These are phyloP conservation scores for Drosophila arizonae DNA, from an alignment of 1,140 invertebrate genomes.

Conservation along the genomic window DNA sequence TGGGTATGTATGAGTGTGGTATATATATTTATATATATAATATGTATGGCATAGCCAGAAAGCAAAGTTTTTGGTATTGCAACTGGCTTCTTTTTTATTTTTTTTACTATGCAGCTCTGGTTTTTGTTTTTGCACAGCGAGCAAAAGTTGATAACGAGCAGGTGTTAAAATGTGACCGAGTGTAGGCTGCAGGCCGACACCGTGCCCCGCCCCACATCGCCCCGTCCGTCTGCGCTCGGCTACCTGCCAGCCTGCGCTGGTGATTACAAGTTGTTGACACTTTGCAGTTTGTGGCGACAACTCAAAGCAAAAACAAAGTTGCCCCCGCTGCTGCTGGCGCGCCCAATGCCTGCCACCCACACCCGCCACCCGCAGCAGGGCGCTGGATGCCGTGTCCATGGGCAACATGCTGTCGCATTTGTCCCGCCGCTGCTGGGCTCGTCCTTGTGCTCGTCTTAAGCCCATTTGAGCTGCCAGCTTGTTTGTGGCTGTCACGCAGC, in stretches of 20 bases:
- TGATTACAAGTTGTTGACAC: slow-evolving; percentile 81
- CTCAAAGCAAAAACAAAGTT: slow-evolving; percentile 76
- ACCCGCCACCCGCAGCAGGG: neutral
- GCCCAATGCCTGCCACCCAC: neutral
- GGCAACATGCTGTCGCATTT: slow-evolving; percentile 56
- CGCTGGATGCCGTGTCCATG: slow-evolving; percentile 54
- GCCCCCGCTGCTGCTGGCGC: slow-evolving; percentile 2
- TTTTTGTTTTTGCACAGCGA: slow-evolving; percentile 53
- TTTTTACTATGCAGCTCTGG: slow-evolving; percentile 24
- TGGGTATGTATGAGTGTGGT: slow-evolving; percentile 35
- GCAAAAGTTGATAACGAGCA: slow-evolving; percentile 81
- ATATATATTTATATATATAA: slow-evolving; percentile 15
- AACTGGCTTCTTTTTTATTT: slow-evolving; percentile 32
- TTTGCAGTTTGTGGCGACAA: slow-evolving; percentile 77
- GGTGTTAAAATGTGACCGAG: slow-evolving; percentile 80
- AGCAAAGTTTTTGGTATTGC: slow-evolving; percentile 67
- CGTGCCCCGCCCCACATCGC: neutral
- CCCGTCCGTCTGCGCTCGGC: slow-evolving; percentile 14
- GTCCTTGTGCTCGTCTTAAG: slow-evolving; percentile 44
- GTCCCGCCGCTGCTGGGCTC: slow-evolving; percentile 20
- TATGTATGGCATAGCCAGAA: slow-evolving; percentile 16
- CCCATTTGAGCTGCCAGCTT: slow-evolving; percentile 61
- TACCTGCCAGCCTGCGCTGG: slow-evolving; percentile 32
- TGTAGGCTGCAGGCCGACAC: slow-evolving; percentile 50
- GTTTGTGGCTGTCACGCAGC: slow-evolving; percentile 36